Conservation (phyloP, 2,797 vertebrate species). For the Typhlichthys subterraneus region DNA sequence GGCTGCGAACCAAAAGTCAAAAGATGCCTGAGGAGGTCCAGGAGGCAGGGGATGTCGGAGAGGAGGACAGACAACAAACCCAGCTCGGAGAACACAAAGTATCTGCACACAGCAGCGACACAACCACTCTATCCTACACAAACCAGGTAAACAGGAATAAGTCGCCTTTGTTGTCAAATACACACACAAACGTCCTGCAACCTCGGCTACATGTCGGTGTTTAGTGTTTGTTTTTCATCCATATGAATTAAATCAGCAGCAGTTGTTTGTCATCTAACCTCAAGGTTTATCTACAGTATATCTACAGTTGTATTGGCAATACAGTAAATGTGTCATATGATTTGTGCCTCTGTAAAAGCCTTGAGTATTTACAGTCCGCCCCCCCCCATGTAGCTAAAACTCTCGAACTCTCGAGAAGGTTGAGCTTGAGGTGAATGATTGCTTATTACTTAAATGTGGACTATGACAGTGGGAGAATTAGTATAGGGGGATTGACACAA, state of each 20-base stretch:
- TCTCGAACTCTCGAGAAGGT: background rate
- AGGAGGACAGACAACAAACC: slow-evolving; percentile 23
- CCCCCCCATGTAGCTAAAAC: too few species aligned
- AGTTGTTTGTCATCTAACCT: background rate
- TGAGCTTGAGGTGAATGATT: background rate
- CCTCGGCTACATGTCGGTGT: background rate
- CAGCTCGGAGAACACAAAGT: slow-evolving; percentile 19
- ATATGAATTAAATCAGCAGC: background rate
- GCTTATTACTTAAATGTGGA: background rate
- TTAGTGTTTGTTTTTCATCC: background rate
- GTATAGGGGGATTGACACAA: background rate
- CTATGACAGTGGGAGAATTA: background rate
- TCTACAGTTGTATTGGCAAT: background rate
- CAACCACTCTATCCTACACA: slow-evolving; percentile 12
- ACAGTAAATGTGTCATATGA: background rate
- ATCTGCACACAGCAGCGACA: slow-evolving; percentile 8
- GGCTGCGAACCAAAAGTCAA: slow-evolving; percentile 41
- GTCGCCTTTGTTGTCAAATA: background rate
- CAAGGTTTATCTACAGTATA: slow-evolving; percentile 2
- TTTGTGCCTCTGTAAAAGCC: slow-evolving; percentile 6
- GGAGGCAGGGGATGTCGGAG: slow-evolving; percentile 42
- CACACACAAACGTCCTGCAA: background rate
- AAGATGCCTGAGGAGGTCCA: slow-evolving; percentile 39
- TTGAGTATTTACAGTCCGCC: background rate
- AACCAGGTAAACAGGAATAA: slow-evolving; percentile 24